Base-by-base conservation (phyloP, 2,113 vertebrate species). In the Lota lota region DNA sequence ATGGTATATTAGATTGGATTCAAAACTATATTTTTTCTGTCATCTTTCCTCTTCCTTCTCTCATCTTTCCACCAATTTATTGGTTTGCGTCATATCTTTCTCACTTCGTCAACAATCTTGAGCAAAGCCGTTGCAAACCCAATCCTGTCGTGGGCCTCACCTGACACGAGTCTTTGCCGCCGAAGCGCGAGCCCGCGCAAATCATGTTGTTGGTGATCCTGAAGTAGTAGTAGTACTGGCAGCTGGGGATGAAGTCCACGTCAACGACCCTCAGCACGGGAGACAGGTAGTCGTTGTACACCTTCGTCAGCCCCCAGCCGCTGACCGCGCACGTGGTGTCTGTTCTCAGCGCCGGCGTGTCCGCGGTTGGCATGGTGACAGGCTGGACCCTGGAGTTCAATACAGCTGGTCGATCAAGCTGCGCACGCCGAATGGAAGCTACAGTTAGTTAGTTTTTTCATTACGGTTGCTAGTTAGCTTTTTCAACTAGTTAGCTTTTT, bases 161-260 rank as follows among this genome's bases (percentile, higher is more conserved):
- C 89, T 88, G 88, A 67, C 92, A 93, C 7, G 92, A 90, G 70
- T 93, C 92, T 76, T 87, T 93, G 21, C 91, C 90, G 3, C 92
- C 92, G 0, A 3, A 19, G 5, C 7, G 4, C 0, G 82, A 89
- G 7, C 91, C 91, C 1, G 92, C 92, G 66, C 91, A 93, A 61
- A 93, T 62, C 91, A 93, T 93, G 85, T 91, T 93, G 0, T 83
- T 14, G 5, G 90, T 90, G 71, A 90, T 74, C 72, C 81, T 88
- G 79, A 83, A 90, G 83, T 79, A 86, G 80, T 93, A 93, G 76
- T 87, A 91, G 67, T 74, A 70, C 79, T 84, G 83, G 77, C 92
- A 93, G 54, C 71, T 73, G 5, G 79, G 14, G 33, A 92, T 89
- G 67, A 90, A 69, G 24, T 88, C 59, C 57, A 93, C 90, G 0